phyloP scores from a whole-genome alignment of 2,113 vertebrate genomes.

The Pygoscelis antarcticus region DNA sequence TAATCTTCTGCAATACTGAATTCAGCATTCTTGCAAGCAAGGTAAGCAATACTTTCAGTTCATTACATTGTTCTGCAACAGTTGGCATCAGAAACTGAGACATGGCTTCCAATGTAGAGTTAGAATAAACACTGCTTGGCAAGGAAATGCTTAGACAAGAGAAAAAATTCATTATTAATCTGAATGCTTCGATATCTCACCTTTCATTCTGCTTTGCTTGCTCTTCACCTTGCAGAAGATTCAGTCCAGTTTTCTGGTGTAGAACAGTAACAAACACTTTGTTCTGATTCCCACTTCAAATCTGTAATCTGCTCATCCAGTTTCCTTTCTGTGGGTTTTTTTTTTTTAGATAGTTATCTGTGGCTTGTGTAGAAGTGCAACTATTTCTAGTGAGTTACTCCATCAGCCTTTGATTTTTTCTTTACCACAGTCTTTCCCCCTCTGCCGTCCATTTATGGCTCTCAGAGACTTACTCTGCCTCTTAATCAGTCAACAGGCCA shows the following conservation, averaged over 20 bases:
- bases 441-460: background rate
- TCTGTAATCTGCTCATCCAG: background rate
- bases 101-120: background rate
- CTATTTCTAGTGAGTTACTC: conserved; percentile 12
- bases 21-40: background rate
- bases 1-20: background rate
- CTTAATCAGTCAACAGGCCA: conserved; percentile 59
- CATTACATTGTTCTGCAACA: background rate
- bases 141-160: background rate
- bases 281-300: background rate
- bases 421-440: background rate
- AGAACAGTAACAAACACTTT: background rate
- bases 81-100: background rate
- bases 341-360: background rate
- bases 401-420: background rate
- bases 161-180: background rate
- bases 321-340: background rate
- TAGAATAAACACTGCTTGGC: background rate
- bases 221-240: background rate
- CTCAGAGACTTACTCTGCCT: conserved; percentile 39
- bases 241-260: conserved; percentile 2
- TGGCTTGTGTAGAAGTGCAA: background rate
- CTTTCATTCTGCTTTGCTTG: conserved; percentile 74
- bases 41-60: background rate
- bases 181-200: conserved; percentile 60